A percentile compares a stretch with the other conserved stretches of the same genome.
Conservation (phyloP, 2,113 vertebrate species). For the Channa maculata region DNA sequence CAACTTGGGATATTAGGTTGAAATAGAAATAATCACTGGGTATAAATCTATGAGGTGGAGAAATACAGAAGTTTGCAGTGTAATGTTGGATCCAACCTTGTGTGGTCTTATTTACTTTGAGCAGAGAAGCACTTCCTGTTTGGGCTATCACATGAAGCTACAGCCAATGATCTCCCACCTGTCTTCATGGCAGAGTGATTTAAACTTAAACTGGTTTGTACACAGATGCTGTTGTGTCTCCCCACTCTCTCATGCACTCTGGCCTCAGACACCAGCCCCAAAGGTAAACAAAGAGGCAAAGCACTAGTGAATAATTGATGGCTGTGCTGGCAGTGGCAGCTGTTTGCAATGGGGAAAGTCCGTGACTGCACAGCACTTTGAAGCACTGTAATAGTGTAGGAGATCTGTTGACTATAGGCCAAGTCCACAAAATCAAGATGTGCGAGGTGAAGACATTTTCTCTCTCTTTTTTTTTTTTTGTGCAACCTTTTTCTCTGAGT, state of each 20-base stretch:
- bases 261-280: constrained; percentile 51
- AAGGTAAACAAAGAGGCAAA: constrained; percentile 76
- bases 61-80: too few relatives aligned
- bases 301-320: constrained; percentile 78
- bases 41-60: too few relatives aligned
- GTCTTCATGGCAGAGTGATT: constrained; percentile 1
- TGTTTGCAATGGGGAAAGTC: constrained; percentile 61
- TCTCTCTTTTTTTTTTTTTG: background rate
- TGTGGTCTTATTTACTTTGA: constrained; percentile 13
- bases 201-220: constrained; percentile 1
- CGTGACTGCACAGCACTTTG: constrained; percentile 43
- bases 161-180: background rate
- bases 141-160: background rate
- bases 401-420: constrained; percentile 24
- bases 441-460: constrained; percentile 29
- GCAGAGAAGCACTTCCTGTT: constrained; percentile 21
- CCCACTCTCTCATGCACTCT: constrained; percentile 27
- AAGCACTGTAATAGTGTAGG: constrained; percentile 36
- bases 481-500: constrained; percentile 8
- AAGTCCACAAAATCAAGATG: constrained; percentile 41
- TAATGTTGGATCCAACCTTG: background rate
- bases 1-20: background rate
- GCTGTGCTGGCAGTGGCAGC: constrained; percentile 54
- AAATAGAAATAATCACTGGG: too few relatives aligned
- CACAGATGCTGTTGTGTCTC: background rate